These are phyloP conservation scores for Pterocles orientalis DNA, from an alignment of 2,113 vertebrate genomes.

Conservation along the genomic window DNA sequence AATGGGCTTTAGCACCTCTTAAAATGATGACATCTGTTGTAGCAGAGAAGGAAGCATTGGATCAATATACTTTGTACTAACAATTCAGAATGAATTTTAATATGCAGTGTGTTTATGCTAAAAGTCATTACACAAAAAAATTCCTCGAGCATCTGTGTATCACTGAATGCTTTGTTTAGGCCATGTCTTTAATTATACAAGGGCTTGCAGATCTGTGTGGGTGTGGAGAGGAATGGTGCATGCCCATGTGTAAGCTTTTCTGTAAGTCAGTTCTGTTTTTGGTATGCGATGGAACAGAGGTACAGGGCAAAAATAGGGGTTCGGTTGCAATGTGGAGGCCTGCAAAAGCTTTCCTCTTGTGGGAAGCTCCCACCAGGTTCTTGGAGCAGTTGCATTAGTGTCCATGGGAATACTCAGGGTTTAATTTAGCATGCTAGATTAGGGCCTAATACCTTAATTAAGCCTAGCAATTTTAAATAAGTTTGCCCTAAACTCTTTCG, in stretches of 20 bases:
- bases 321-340: not conserved
- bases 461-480: conserved; percentile 19
- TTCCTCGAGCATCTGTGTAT: not conserved
- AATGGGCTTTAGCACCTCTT: not conserved
- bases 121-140: not conserved
- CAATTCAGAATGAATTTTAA: not conserved
- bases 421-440: conserved; percentile 30
- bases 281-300: not conserved
- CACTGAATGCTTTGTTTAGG: conserved; percentile 44
- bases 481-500: not conserved
- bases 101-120: not conserved
- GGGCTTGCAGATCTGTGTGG: not conserved
- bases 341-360: not conserved
- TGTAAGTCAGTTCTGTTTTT: not conserved
- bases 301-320: not conserved
- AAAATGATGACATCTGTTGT: not conserved
- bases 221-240: not conserved
- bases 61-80: not conserved
- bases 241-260: conserved; percentile 20
- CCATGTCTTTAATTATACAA: not conserved
- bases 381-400: not conserved
- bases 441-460: conserved; percentile 13
- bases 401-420: not conserved
- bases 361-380: not conserved
- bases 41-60: not conserved